phyloP scores from a whole-genome alignment of 2,113 vertebrate species.

The Gallinago paraguaiae region DNA sequence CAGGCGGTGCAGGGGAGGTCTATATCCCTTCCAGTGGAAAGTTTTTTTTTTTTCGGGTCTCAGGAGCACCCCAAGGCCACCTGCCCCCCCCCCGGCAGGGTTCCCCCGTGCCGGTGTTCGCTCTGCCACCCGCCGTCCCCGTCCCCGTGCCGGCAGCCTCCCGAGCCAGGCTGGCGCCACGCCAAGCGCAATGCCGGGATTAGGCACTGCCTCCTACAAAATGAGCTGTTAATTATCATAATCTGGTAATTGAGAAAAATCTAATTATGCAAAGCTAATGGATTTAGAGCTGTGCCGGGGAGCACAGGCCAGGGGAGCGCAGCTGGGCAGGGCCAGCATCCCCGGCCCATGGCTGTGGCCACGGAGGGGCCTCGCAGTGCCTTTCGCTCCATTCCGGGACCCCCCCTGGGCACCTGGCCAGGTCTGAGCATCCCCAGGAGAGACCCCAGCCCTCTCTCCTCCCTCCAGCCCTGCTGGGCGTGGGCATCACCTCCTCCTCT shows the following conservation, averaged over 20 bases:
- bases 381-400: accelerated
- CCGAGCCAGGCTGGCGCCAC: background rate
- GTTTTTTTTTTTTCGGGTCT: background rate
- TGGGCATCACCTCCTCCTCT: background rate
- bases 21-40: background rate
- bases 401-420: accelerated
- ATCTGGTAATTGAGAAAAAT: slow-evolving; percentile 88
- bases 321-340: background rate
- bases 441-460: background rate
- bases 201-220: slow-evolving; percentile 75
- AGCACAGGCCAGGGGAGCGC: slow-evolving; percentile 35
- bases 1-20: background rate
- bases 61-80: background rate
- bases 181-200: slow-evolving; percentile 60
- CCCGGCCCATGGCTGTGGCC: background rate
- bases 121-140: background rate
- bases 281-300: slow-evolving; percentile 73
- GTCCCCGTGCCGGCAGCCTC: background rate
- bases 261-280: slow-evolving; percentile 85
- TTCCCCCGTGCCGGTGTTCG: background rate
- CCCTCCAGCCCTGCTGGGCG: background rate
- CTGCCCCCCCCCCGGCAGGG: too few species aligned
- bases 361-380: accelerated
- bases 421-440: accelerated
- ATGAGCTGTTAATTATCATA: slow-evolving; percentile 86